Conservation (phyloP, 2,888 invertebrate species). For the Odontothrips loti region DNA sequence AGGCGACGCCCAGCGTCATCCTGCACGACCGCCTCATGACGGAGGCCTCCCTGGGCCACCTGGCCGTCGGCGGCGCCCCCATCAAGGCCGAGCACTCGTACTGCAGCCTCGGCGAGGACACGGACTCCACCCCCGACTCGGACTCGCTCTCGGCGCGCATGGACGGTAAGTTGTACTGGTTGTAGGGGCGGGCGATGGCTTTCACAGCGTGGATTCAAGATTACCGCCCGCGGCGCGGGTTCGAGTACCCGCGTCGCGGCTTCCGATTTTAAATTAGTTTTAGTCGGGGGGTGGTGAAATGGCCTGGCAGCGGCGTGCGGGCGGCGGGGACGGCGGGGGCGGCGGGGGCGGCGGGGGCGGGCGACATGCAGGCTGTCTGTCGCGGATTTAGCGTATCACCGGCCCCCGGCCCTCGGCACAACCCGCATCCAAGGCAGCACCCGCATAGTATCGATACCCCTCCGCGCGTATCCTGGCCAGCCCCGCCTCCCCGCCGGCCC, state of each 20-base stretch:
- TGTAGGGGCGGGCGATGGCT: no score
- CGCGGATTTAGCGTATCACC: no score
- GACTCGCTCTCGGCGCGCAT: not conserved
- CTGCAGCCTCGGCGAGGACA: conserved; percentile 51
- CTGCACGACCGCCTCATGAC: conserved; percentile 87
- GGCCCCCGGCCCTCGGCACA: no score
- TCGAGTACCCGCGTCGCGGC: no score
- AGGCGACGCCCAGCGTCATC: conserved; percentile 65
- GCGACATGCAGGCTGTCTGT: no score
- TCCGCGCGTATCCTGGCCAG: not conserved
- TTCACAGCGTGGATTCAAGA: no score
- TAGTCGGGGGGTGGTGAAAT: no score
- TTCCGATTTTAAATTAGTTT: no score
- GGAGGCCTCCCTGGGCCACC: conserved; percentile 69
- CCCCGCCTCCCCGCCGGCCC: not conserved
- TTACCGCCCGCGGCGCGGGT: no score
- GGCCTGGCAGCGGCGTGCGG: no score
- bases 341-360: no score
- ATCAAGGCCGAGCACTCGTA: conserved; percentile 93
- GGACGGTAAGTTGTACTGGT: not conserved
- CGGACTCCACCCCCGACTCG: conserved; percentile 15
- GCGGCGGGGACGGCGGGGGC: no score
- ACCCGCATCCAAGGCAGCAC: not conserved
- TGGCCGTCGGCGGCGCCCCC: conserved; percentile 55
- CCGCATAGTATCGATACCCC: not conserved